Base-by-base conservation (phyloP, 2,113 vertebrate genomes). In the Rutilus rutilus region DNA sequence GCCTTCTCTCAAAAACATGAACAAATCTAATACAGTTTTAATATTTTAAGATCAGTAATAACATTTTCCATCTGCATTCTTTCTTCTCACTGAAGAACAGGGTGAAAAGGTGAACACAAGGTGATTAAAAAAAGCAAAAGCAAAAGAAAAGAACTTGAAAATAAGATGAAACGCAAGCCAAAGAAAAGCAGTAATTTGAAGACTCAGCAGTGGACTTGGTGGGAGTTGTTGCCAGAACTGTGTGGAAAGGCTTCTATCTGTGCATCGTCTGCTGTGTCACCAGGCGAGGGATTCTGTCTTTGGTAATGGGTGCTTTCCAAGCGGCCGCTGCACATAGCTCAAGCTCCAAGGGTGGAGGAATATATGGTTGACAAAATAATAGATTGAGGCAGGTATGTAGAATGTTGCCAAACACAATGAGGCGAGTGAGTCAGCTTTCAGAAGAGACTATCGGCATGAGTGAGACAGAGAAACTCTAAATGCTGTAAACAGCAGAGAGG, bases 391-490 rank as follows among this genome's bases (percentile, higher is more conserved):
- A 86, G 90, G 91, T 90, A 87, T 82, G 84, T 87, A 86, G 85
- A 89, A 75, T 67, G 86, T 71, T 89, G 93, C 92, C 92, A 93
- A 92, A 87, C 89, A 87, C 93, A 94, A 93, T 86, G 78, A 45
- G 90, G 88, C 75, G 78, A 86, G 87, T 88, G 85, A 92, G 92
- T 91, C 91, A 78, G 89, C 89, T 92, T 91, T 88, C 71, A 75
- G 36, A 83, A 90, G 79, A 3, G 86, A 86, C 88, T 8, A 39
- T 23, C 27, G 62, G 81, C 52, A 71, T 60, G 52, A 79, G n/a
- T 23, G n/a, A 79, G 17, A 27, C 6, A 10, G 47, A 59, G 4
- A 25, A 64, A 80, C 42, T 60, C 52, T 33, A 60, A 60, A 78
- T 7, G 12, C 54, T 78, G 77, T 14, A 47, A 67, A 27, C 17